Evolutionary conservation across 2,888 invertebrate genomes (phyloP), one percentile per base, ranked within the genome.

Genomic region (Clepsis dumicolana): DNA sequence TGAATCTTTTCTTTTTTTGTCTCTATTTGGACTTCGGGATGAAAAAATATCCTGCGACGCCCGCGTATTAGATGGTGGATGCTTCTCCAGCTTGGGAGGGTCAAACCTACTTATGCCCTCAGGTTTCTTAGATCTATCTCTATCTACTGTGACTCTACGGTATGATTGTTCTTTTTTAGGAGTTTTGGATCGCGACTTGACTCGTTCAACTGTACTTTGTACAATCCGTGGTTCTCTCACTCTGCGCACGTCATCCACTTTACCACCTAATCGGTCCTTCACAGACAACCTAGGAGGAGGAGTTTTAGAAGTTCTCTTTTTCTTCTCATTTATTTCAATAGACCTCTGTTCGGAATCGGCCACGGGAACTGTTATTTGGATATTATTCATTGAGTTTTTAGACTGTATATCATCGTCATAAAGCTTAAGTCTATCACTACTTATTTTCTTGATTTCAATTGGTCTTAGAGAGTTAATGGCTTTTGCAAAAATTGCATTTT

Each of bases 401-500:
- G 93, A 70, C 69, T 78, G 80, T 71, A 74, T 75, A 68, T 91
- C 95, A 71, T 94, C 94, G 4, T 94, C 92, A 80, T 96, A 96
- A 29, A 96, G 83, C 81, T 96, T 96, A 14, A 95, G 93, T n/a
- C 96, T 94, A 75, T 96, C 96, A 68, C 94, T 94, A 73, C 95
- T 95, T 61, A 96, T 96, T 84, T 96, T 96, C 80, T 96, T 96
- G 60, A 96, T 96, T 90, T 97, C 97, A 62, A 96, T 95, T 0
- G 96, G 96, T 68, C 96, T 94, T 54, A 97, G 95, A 0, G 97
- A 97, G 80, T 96, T 97, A 52, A 97, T 96, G 0, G 97, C 97
- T 86, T 98, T 97, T 50, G 98, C 97, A 84, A 98, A 97, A 76
- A 98, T 97, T 0, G 97, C 98, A 84, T 98, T 98, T 90, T 98